Conservation (phyloP, 1,140 invertebrate species). For the Cotesia vestalis region DNA sequence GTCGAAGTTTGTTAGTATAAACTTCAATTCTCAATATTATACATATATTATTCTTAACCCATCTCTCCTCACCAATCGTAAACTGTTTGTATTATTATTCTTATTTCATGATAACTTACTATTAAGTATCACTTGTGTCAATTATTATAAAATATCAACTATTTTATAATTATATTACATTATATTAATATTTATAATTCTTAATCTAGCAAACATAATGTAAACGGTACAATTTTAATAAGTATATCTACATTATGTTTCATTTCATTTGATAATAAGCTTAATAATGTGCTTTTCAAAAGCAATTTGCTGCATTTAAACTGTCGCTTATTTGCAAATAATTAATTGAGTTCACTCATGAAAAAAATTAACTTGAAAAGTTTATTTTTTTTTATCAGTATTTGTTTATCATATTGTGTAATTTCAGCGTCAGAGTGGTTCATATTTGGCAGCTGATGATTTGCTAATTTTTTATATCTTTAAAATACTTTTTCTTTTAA, state of each 20-base stretch:
- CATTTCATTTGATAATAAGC: too few species aligned
- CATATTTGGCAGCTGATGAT: slow-evolving; percentile 39
- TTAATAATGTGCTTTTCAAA: not conserved
- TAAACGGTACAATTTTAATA: too few species aligned
- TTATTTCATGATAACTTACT: too few species aligned
- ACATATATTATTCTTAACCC: not conserved
- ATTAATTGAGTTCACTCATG: not conserved
- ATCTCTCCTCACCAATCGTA: not conserved
- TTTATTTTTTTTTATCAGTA: not conserved
- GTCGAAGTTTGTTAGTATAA: slow-evolving; percentile 37
- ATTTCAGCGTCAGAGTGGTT: slow-evolving; percentile 4
- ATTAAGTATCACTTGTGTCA: slow-evolving; percentile 1
- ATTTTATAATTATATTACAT: too few species aligned
- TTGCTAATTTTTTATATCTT: slow-evolving; percentile 34
- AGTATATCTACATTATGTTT: too few species aligned
- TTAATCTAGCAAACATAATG: too few species aligned
- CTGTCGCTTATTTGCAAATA: not conserved
- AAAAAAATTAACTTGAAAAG: not conserved
- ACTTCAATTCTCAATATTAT: slow-evolving; percentile 28
- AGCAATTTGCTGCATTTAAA: slow-evolving; percentile 4
- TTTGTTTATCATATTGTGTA: not conserved
- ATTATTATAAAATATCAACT: not conserved
- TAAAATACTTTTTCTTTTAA: slow-evolving; percentile 15
- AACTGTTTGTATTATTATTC: too few species aligned
- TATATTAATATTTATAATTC: too few species aligned